Percentiles rank a stretch among this genome's conserved stretches.
These are phyloP conservation scores for Percina caprodes DNA, from an alignment of 2,113 vertebrate species.

Conservation along the genomic window DNA sequence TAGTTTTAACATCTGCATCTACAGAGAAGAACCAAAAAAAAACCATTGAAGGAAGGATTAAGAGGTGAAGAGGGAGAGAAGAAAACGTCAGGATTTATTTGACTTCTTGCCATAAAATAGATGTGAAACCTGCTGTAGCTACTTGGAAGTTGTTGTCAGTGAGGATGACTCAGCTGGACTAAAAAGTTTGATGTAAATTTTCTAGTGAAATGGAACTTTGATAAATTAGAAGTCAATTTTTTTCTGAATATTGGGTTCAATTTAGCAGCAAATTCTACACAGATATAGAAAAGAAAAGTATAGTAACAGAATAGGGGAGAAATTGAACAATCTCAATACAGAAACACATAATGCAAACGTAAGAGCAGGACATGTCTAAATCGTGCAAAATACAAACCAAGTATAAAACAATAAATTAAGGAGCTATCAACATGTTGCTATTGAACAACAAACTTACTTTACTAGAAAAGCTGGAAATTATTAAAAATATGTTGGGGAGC, in stretches of 20 bases:
- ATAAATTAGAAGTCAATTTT: not conserved
- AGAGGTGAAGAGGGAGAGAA: conserved; percentile 28
- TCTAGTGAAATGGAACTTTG: conserved; percentile 26
- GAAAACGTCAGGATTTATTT: conserved; percentile 54
- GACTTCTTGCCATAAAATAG: conserved; percentile 54
- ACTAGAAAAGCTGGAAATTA: too few relatives aligned
- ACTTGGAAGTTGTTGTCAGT: conserved; percentile 58
- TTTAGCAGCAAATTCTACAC: not conserved
- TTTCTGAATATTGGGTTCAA: not conserved
- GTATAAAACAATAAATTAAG: too few relatives aligned
- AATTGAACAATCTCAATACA: not conserved
- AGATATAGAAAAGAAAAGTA: not conserved
- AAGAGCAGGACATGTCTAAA: not conserved
- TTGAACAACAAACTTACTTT: too few relatives aligned
- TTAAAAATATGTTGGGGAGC: too few relatives aligned
- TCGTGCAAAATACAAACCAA: not conserved
- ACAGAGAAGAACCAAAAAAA: conserved; percentile 17
- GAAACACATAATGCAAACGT: not conserved
- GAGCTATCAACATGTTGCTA: too few relatives aligned
- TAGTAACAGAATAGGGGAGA: not conserved
- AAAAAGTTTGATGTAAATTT: conserved; percentile 29
- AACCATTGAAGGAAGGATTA: conserved; percentile 10
- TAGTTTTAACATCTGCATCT: conserved; percentile 29
- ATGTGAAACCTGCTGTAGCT: conserved; percentile 60
- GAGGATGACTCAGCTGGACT: conserved; percentile 52